Conservation (phyloP, 2,797 vertebrate genomes). For the Microchirus variegatus region DNA sequence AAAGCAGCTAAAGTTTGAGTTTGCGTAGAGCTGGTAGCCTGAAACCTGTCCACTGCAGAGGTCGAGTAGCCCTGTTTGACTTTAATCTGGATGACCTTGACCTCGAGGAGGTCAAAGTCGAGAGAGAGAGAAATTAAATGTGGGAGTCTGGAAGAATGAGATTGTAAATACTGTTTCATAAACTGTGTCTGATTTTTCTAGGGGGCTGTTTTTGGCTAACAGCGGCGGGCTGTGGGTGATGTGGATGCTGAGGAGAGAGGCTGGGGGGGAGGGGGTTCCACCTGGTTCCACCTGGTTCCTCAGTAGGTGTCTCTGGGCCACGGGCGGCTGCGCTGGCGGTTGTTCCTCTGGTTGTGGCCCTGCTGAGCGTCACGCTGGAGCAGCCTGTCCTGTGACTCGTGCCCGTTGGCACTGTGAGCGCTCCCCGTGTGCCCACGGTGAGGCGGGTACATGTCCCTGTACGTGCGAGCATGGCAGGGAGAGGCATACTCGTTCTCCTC, state of each 20-base stretch:
- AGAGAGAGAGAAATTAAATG: slow-evolving; percentile 6
- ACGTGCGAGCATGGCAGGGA: slow-evolving; percentile 80
- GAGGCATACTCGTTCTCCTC: slow-evolving; percentile 77
- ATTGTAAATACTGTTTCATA: slow-evolving; percentile 14
- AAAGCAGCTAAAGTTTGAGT: slow-evolving; percentile 71
- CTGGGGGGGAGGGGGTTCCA: too few relatives aligned
- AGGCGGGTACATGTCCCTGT: slow-evolving; percentile 91
- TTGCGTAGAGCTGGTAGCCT: slow-evolving; percentile 68
- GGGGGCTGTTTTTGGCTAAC: slow-evolving; percentile 12
- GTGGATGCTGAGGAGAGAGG: slow-evolving; percentile 4
- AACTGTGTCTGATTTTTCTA: slow-evolving; percentile 32
- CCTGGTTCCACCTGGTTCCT: slow-evolving; percentile 41
- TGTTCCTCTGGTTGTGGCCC: slow-evolving; percentile 90
- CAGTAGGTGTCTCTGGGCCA: slow-evolving; percentile 96
- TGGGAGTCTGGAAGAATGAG: slow-evolving; percentile 32
- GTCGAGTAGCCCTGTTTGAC: slow-evolving; percentile 70
- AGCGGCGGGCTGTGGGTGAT: slow-evolving; percentile 22
- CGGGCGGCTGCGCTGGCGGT: slow-evolving; percentile 91
- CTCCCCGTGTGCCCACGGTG: slow-evolving; percentile 86
- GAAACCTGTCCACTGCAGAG: slow-evolving; percentile 64
- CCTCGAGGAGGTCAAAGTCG: slow-evolving; percentile 1
- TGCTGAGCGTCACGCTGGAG: slow-evolving; percentile 87
- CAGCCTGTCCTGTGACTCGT: slow-evolving; percentile 89
- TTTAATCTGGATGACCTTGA: slow-evolving; percentile 42
- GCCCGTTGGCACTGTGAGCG: slow-evolving; percentile 87